Percentiles rank a stretch among this genome's conserved stretches.
phyloP scores from a whole-genome alignment of 1,140 invertebrate species.

The Cheumatopsyche charites region DNA sequence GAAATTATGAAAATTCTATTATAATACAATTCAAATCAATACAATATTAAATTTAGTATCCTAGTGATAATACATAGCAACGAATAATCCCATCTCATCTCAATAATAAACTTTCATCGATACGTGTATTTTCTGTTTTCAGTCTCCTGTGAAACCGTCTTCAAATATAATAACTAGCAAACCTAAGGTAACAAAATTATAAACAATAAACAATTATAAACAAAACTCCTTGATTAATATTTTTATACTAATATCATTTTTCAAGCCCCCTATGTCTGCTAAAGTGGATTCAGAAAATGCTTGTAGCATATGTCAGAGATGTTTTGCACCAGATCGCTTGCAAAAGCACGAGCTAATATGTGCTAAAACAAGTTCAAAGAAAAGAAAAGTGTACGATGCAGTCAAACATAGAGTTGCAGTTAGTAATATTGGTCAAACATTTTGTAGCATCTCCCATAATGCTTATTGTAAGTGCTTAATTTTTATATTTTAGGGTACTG shows the following conservation, averaged over 20 bases:
- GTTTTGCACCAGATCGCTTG: conserved; percentile 81
- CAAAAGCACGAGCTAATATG: conserved; percentile 84
- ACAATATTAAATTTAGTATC: neutral
- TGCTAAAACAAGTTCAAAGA: conserved; percentile 73
- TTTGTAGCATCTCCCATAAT: neutral
- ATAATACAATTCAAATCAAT: conserved; percentile 1
- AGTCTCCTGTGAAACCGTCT: conserved; percentile 32
- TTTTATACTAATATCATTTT: neutral
- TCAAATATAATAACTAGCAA: conserved; percentile 49
- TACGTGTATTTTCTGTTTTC: neutral
- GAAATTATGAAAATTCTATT: no score
- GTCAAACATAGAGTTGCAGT: conserved; percentile 76
- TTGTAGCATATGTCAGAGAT: conserved; percentile 72
- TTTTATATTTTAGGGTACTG: conserved; percentile 71
- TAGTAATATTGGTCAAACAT: conserved; percentile 44
- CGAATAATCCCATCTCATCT: no score
- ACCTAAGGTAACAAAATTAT: conserved; percentile 41
- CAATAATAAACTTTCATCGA: no score
- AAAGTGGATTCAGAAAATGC: conserved; percentile 26
- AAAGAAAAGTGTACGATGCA: conserved; percentile 87
- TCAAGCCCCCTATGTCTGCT: neutral
- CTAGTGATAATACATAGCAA: no score
- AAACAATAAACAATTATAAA: neutral
- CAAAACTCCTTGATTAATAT: no score
- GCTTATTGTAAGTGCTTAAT: neutral